Conservation (phyloP, 2,888 invertebrate genomes). For the Chrysolina oricalcia region DNA sequence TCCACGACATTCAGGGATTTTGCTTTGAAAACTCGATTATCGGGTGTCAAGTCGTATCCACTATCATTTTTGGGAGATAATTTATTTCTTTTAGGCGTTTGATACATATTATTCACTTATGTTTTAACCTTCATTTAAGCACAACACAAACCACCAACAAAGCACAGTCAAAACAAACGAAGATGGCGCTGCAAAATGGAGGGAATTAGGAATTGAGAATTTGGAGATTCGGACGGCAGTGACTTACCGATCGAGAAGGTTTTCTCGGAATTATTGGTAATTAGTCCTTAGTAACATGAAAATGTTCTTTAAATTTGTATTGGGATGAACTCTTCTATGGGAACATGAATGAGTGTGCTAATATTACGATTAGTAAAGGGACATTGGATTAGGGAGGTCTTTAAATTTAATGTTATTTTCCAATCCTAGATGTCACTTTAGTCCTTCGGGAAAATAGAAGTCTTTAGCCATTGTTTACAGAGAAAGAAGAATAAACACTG, state of each 20-base stretch:
- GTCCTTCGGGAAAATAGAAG: too few relatives aligned
- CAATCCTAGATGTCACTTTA: neutral
- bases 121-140: constrained; percentile 55
- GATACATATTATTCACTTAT: constrained; percentile 59
- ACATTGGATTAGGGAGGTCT: too few relatives aligned
- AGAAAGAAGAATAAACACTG: too few relatives aligned
- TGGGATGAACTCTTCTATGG: neutral
- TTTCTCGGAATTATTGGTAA: neutral
- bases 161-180: constrained; percentile 63
- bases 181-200: constrained; percentile 65
- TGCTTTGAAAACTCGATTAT: constrained; percentile 60
- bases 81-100: constrained; percentile 65
- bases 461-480: too few relatives aligned
- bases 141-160: constrained; percentile 53
- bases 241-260: constrained; percentile 13
- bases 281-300: neutral
- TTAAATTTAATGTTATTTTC: too few relatives aligned
- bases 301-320: neutral
- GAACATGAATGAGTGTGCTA: too few relatives aligned
- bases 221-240: neutral
- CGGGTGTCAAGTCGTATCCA: constrained; percentile 62
- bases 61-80: constrained; percentile 57
- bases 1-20: constrained; percentile 62
- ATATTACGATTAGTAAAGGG: too few relatives aligned
- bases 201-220: constrained; percentile 57